Conservation (phyloP, 2,113 vertebrate genomes). For the Pygoscelis antarcticus region DNA sequence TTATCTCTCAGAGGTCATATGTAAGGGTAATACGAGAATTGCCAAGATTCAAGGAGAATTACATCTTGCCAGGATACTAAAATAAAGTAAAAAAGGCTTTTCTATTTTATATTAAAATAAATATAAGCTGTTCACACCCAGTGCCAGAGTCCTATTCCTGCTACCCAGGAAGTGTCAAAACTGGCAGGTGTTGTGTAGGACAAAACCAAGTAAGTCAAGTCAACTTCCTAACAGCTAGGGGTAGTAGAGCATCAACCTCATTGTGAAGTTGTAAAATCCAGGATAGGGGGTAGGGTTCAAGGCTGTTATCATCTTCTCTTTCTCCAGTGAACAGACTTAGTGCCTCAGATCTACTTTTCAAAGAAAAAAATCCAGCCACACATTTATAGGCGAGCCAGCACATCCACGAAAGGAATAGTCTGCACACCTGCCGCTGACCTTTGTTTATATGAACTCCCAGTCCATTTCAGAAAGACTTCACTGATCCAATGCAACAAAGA, state of each 20-base stretch:
- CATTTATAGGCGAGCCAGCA: background rate
- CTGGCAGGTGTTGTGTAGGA: background rate
- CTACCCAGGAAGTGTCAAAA: background rate
- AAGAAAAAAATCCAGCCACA: background rate
- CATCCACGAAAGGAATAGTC: background rate
- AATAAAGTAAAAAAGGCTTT: background rate
- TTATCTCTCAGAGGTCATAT: background rate
- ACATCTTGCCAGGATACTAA: background rate
- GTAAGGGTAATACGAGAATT: background rate
- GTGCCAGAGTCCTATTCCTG: background rate
- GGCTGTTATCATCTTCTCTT: background rate
- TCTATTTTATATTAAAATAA: background rate
- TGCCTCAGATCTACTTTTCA: background rate
- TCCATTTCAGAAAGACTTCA: background rate
- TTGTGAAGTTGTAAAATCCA: background rate
- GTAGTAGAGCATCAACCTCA: background rate
- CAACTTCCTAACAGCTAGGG: background rate
- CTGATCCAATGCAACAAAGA: background rate
- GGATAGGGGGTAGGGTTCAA: background rate
- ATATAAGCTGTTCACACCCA: background rate
- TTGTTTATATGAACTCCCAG: background rate
- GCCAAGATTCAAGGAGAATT: background rate
- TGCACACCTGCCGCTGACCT: background rate
- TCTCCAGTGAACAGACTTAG: background rate
- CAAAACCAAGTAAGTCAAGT: background rate